phyloP scores from a whole-genome alignment of 2,113 vertebrate species.

The Hirundichthys speculiger region DNA sequence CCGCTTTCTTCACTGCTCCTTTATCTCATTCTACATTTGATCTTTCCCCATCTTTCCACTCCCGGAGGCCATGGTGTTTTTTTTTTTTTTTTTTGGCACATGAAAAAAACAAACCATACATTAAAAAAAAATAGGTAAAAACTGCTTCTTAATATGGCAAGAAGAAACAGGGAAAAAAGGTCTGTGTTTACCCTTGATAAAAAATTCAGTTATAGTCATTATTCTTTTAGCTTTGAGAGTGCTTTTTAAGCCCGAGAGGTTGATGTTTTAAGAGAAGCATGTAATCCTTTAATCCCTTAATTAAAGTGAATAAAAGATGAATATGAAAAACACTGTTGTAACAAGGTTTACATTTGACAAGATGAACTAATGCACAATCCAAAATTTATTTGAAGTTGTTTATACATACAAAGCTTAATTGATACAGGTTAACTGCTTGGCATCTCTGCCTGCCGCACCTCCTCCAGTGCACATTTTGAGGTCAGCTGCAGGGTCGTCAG shows the following conservation, averaged over 20 bases:
- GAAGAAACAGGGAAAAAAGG: slow-evolving; percentile 17
- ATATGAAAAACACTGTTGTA: slow-evolving; percentile 48
- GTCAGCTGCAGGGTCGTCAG: too few relatives aligned
- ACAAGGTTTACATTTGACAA: slow-evolving; percentile 18
- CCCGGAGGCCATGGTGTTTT: slow-evolving; percentile 40
- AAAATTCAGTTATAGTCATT: slow-evolving; percentile 28
- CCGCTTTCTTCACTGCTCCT: slow-evolving; percentile 6
- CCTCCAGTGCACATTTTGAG: too few relatives aligned
- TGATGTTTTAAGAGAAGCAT: slow-evolving; percentile 48
- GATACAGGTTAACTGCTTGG: too few relatives aligned
- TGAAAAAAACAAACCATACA: background rate
- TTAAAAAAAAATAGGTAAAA: slow-evolving; percentile 5
- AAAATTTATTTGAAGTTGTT: background rate
- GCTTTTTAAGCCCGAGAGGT: slow-evolving; percentile 48
- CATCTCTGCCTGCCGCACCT: too few relatives aligned
- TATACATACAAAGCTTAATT: slow-evolving; percentile 17
- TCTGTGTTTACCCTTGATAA: slow-evolving; percentile 45
- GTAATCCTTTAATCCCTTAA: slow-evolving; percentile 75
- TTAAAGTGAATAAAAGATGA: slow-evolving; percentile 65
- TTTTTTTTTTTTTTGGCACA: slow-evolving; percentile 30
- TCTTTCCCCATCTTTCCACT: slow-evolving; percentile 11
- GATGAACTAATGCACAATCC: background rate
- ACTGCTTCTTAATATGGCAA: slow-evolving; percentile 54
- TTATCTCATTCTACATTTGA: slow-evolving; percentile 7
- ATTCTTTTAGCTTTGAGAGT: slow-evolving; percentile 32